Conservation (phyloP, 2,888 invertebrate species). For the Galeopsomyia nigrocyanea region DNA sequence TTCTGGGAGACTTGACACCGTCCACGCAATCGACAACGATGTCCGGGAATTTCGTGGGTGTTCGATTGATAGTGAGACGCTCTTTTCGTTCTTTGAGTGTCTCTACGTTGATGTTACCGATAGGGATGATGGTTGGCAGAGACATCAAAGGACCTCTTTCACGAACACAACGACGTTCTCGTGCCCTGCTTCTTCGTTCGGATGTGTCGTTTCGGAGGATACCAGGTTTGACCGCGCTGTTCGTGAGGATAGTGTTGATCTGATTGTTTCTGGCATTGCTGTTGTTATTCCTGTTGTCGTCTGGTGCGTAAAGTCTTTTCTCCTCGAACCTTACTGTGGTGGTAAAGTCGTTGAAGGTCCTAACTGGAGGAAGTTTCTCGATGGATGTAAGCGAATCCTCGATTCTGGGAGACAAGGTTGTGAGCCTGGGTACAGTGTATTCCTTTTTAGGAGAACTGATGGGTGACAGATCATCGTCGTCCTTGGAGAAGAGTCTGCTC, state of each 20-base stretch:
- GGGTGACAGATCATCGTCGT: slow-evolving; percentile 23
- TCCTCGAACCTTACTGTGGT: slow-evolving; percentile 52
- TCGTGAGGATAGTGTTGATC: slow-evolving; percentile 38
- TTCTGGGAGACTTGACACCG: slow-evolving; percentile 21
- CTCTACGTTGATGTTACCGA: slow-evolving; percentile 46
- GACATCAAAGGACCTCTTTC: slow-evolving; percentile 50
- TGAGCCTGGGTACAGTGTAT: background rate
- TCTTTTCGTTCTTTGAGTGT: slow-evolving; percentile 57
- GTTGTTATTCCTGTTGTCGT: slow-evolving; percentile 54
- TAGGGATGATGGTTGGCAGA: slow-evolving; percentile 1
- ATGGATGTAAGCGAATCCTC: background rate
- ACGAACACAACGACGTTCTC: slow-evolving; percentile 60
- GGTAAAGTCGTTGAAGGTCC: slow-evolving; percentile 14
- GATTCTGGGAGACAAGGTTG: background rate
- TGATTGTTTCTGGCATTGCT: slow-evolving; percentile 50
- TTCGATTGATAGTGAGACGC: slow-evolving; percentile 39
- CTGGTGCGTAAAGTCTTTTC: slow-evolving; percentile 52
- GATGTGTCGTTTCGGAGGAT: slow-evolving; percentile 53
- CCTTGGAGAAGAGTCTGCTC: slow-evolving; percentile 13
- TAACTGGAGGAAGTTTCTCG: slow-evolving; percentile 20
- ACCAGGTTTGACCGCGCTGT: slow-evolving; percentile 47
- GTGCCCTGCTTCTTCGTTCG: slow-evolving; percentile 62
- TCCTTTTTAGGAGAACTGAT: slow-evolving; percentile 44
- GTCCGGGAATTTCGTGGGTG: slow-evolving; percentile 33
- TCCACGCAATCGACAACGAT: slow-evolving; percentile 35